phyloP scores from a whole-genome alignment of 2,888 invertebrate genomes.

The Agrypnus murinus region DNA sequence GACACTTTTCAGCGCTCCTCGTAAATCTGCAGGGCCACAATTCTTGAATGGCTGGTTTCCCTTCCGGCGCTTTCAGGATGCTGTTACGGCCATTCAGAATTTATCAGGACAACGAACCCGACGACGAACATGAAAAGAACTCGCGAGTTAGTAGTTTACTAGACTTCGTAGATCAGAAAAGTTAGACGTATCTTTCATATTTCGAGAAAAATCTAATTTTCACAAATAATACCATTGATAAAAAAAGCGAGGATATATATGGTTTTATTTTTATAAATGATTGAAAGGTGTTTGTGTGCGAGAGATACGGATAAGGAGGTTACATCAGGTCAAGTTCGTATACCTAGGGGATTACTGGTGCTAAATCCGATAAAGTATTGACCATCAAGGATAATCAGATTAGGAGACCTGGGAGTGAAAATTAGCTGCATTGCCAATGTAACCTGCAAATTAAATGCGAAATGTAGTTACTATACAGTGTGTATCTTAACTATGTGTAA shows the following conservation, averaged over 20 bases:
- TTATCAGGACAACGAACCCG: conserved; percentile 36
- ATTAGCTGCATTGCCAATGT: neutral
- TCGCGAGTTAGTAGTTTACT: neutral
- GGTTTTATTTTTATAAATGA: conserved; percentile 1
- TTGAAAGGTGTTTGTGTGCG: too few relatives aligned
- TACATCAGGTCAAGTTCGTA: conserved; percentile 11
- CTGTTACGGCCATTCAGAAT: conserved; percentile 34
- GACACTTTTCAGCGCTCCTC: conserved; percentile 16
- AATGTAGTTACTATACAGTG: too few relatives aligned
- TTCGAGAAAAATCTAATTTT: neutral
- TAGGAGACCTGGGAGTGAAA: neutral
- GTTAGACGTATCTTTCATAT: neutral
- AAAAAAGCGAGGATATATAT: neutral
- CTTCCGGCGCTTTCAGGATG: conserved; percentile 26
- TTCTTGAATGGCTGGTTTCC: conserved; percentile 14
- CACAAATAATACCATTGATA: too few relatives aligned
- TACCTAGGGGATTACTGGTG: neutral
- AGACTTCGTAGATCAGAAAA: neutral
- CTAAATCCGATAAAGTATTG: conserved; percentile 18
- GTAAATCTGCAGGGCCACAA: conserved; percentile 22
- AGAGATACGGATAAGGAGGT: neutral
- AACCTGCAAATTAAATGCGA: conserved; percentile 5
- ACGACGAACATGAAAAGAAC: neutral
- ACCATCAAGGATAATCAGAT: conserved; percentile 9
- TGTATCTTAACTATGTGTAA: too few relatives aligned